Conservation (phyloP, 1,140 invertebrate genomes). For the Drosophila quadrilineata region DNA sequence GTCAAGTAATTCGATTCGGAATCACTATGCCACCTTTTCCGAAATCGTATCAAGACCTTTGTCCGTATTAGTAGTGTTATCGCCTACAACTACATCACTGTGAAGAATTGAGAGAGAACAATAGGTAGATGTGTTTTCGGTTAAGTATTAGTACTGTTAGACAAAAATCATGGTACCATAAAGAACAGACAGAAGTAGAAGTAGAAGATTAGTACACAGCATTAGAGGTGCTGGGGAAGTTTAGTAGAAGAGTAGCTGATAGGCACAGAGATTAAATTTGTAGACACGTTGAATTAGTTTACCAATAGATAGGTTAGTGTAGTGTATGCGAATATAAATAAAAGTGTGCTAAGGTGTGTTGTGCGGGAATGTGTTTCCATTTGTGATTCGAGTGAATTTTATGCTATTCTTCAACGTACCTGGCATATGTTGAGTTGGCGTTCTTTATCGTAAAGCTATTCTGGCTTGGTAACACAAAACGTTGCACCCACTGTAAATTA, state of each 20-base stretch:
- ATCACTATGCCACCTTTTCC: conserved; percentile 67
- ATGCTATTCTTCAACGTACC: conserved; percentile 60
- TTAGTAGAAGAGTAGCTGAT: conserved; percentile 27
- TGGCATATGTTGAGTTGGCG: conserved; percentile 78
- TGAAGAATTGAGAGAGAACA: conserved; percentile 61
- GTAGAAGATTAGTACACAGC: conserved; percentile 5
- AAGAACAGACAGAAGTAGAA: not conserved
- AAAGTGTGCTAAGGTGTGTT: conserved; percentile 36
- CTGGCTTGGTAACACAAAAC: conserved; percentile 75
- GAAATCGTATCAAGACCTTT: conserved; percentile 70
- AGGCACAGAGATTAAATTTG: not conserved
- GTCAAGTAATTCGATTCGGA: not conserved
- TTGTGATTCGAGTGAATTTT: conserved; percentile 20
- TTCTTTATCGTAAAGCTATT: conserved; percentile 79
- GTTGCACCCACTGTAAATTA: conserved; percentile 77
- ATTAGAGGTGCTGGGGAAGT: conserved; percentile 15
- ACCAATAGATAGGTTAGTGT: not conserved
- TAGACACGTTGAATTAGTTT: conserved; percentile 23
- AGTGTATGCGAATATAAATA: too few species aligned
- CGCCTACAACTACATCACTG: conserved; percentile 77
- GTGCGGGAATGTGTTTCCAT: conserved; percentile 10
- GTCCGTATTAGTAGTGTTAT: conserved; percentile 49
- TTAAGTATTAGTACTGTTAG: conserved; percentile 55
- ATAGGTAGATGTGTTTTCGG: conserved; percentile 49
- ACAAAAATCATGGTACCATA: conserved; percentile 20